These are phyloP conservation scores for Talpa occidentalis DNA, from an alignment of 2,113 vertebrate genomes.

Conservation along the genomic window DNA sequence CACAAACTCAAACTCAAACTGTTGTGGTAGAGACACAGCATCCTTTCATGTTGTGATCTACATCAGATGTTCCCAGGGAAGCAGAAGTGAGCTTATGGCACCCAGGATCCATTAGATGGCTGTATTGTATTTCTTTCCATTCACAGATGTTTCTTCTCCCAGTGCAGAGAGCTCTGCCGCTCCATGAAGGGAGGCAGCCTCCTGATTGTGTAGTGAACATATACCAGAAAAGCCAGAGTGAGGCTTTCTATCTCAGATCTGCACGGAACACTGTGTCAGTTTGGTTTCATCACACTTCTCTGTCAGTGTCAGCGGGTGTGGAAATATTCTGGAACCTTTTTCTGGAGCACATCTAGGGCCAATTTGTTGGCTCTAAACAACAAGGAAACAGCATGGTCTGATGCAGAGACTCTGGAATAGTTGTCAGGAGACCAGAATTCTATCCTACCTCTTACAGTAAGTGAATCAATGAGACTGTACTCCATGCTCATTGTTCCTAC, in stretches of 20 bases:
- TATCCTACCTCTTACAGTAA: background rate
- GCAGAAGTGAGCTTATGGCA: background rate
- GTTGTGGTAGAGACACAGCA: background rate
- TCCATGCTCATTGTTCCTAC: background rate
- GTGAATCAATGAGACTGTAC: background rate
- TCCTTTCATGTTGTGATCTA: background rate
- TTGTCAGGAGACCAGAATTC: background rate
- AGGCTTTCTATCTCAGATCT: background rate
- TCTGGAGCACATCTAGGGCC: background rate
- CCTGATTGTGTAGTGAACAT: background rate
- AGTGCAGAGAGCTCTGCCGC: background rate
- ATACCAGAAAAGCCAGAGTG: background rate
- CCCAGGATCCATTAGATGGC: constrained; percentile 72
- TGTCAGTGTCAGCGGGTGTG: background rate
- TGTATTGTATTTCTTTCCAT: constrained; percentile 74
- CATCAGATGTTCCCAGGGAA: background rate
- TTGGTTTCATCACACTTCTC: background rate
- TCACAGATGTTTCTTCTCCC: background rate
- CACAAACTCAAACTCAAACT: background rate
- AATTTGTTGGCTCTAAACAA: background rate
- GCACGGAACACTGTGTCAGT: background rate
- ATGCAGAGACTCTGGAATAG: background rate
- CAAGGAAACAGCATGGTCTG: accelerated
- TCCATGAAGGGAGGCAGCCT: background rate
- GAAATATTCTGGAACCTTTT: background rate